A percentile compares a stretch with the other conserved stretches of the same genome.
These are phyloP conservation scores for Trachelus iudaicus DNA, from an alignment of 2,888 invertebrate species.

Conservation along the genomic window DNA sequence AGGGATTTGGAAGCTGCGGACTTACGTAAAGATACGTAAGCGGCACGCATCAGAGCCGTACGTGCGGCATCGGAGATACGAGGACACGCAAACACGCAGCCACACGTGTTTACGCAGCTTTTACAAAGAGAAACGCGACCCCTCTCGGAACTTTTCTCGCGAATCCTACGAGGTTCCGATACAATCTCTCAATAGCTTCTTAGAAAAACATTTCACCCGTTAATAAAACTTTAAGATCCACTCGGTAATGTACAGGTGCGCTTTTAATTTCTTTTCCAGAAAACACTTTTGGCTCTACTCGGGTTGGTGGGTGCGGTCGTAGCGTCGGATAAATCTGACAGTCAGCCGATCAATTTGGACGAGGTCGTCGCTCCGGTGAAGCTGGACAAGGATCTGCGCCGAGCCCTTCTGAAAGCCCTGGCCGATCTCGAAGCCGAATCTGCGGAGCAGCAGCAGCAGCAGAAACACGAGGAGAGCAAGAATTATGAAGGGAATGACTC, in stretches of 20 bases:
- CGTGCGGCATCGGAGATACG: neutral
- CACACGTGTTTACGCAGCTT: slow-evolving; percentile 12
- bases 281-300: slow-evolving; percentile 28
- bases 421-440: slow-evolving; percentile 78
- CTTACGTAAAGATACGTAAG: neutral
- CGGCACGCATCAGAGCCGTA: neutral
- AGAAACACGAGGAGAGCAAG: slow-evolving; percentile 28
- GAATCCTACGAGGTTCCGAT: too few species aligned
- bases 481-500: neutral
- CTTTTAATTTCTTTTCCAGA: slow-evolving; percentile 25
- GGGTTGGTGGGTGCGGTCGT: slow-evolving; percentile 16
- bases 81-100: neutral
- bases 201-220: too few species aligned
- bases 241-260: too few species aligned
- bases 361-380: slow-evolving; percentile 68
- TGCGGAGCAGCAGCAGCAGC: slow-evolving; percentile 65
- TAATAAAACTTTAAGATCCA: too few species aligned
- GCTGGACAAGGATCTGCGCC: slow-evolving; percentile 79
- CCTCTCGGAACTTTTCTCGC: neutral
- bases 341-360: slow-evolving; percentile 20
- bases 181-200: too few species aligned
- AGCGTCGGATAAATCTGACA: slow-evolving; percentile 33
- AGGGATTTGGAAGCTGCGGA: too few species aligned
- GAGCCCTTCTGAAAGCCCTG: slow-evolving; percentile 80
- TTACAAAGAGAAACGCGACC: slow-evolving; percentile 36